A percentile compares a stretch with the other conserved stretches of the same genome.
Conservation (phyloP, 2,797 vertebrate genomes). For the Lithobates pipiens region DNA sequence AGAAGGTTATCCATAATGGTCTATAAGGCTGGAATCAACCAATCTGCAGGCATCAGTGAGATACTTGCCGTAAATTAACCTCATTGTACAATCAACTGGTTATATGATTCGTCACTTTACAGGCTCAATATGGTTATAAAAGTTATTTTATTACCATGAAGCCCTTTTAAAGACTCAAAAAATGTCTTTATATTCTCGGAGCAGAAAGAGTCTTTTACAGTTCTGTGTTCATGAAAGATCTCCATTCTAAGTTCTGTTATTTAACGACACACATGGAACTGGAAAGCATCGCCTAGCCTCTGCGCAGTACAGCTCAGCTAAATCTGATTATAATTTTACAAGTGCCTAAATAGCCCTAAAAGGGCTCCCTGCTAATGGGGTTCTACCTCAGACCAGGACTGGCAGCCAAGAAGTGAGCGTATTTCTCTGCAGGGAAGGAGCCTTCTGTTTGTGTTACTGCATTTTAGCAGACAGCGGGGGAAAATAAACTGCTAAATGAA, state of each 20-base stretch:
- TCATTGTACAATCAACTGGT: neutral
- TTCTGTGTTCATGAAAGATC: conserved; percentile 8
- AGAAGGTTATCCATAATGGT: too few relatives aligned
- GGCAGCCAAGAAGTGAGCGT: conserved; percentile 51
- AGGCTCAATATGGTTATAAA: neutral
- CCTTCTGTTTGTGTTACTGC: conserved; percentile 51
- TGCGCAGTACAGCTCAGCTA: conserved; percentile 20
- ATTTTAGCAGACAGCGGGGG: conserved; percentile 56
- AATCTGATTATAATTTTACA: conserved; percentile 56
- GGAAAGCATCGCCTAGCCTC: conserved; percentile 15
- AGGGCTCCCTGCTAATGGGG: conserved; percentile 41
- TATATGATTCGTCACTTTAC: neutral
- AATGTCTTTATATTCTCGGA: neutral
- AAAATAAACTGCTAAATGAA: conserved; percentile 58
- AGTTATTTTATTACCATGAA: neutral
- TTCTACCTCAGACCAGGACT: conserved; percentile 47
- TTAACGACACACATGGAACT: conserved; percentile 41
- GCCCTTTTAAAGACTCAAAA: neutral
- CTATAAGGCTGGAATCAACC: neutral
- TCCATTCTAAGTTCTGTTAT: conserved; percentile 15
- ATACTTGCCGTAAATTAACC: neutral
- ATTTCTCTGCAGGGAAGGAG: conserved; percentile 55
- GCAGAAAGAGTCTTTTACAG: conserved; percentile 18
- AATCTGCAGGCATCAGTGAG: neutral
- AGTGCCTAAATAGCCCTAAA: conserved; percentile 57